These are phyloP conservation scores for Troglohyphantes excavatus DNA, from an alignment of 2,888 invertebrate species.

Conservation along the genomic window DNA sequence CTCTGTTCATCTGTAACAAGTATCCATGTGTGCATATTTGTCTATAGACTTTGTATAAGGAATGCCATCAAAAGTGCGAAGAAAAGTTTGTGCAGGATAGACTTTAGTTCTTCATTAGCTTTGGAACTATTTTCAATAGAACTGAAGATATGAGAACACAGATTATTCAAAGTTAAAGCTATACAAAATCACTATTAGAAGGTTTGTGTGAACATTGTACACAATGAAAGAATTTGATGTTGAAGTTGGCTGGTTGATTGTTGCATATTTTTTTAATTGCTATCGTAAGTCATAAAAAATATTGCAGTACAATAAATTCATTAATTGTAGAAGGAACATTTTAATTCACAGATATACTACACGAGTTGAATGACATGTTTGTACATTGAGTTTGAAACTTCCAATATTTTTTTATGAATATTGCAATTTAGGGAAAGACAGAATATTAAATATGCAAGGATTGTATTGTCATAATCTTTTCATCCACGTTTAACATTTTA, in stretches of 20 bases:
- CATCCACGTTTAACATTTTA: no score
- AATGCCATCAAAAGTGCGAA: constrained; percentile 60
- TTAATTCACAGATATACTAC: background rate
- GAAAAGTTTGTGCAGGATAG: constrained; percentile 62
- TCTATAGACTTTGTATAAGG: constrained; percentile 65
- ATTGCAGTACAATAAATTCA: constrained; percentile 75
- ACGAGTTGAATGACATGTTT: background rate
- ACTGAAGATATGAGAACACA: constrained; percentile 44
- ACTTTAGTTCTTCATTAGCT: constrained; percentile 69
- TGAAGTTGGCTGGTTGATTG: constrained; percentile 69
- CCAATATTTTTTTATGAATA: no score
- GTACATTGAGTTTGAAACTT: no score
- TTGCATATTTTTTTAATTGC: constrained; percentile 78
- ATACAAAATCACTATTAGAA: constrained; percentile 57
- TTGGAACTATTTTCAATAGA: constrained; percentile 71
- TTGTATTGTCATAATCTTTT: no score
- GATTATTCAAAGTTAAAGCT: constrained; percentile 59
- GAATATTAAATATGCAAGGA: no score
- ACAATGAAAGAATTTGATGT: constrained; percentile 54
- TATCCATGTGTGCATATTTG: constrained; percentile 74
- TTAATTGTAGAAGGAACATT: constrained; percentile 60
- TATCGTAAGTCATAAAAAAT: constrained; percentile 71
- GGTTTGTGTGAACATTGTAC: constrained; percentile 59
- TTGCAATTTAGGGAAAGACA: no score
- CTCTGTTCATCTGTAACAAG: constrained; percentile 68